Conservation (phyloP, 1,140 invertebrate genomes). For the Camponotus vicinus region DNA sequence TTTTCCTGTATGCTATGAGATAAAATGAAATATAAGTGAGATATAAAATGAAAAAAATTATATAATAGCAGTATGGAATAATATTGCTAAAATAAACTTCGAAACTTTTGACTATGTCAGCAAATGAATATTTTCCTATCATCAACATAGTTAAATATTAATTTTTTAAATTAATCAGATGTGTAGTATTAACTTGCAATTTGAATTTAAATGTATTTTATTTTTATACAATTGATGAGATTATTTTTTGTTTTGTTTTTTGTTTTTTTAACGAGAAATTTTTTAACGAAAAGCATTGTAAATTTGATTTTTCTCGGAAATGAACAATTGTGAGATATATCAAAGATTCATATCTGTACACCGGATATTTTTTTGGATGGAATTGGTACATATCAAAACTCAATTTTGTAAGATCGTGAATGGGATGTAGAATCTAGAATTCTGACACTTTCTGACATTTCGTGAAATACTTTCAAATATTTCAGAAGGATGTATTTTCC, state of each 20-base stretch:
- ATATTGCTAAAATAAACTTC: not conserved
- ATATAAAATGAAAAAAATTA: not conserved
- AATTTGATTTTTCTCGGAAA: constrained; percentile 1
- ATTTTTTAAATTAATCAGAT: constrained; percentile 6
- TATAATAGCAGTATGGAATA: not conserved
- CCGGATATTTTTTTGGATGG: not conserved
- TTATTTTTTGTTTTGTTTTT: not conserved
- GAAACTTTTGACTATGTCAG: not conserved
- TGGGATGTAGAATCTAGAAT: constrained; percentile 20
- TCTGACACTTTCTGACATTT: not conserved
- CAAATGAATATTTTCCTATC: not conserved
- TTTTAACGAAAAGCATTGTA: not conserved
- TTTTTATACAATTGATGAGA: not conserved
- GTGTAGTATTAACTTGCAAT: not conserved
- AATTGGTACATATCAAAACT: constrained; percentile 66
- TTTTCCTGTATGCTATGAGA: not conserved
- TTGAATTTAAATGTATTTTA: not conserved
- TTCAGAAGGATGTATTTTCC: constrained; percentile 15
- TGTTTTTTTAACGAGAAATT: not conserved
- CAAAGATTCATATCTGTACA: constrained; percentile 4
- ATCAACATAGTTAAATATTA: constrained; percentile 32
- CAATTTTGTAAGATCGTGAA: constrained; percentile 47
- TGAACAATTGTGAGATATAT: constrained; percentile 44
- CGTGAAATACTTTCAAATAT: constrained; percentile 49
- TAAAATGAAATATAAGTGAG: not conserved